Conservation (phyloP, 2,797 vertebrate species). For the Acipenser transmontanus region DNA sequence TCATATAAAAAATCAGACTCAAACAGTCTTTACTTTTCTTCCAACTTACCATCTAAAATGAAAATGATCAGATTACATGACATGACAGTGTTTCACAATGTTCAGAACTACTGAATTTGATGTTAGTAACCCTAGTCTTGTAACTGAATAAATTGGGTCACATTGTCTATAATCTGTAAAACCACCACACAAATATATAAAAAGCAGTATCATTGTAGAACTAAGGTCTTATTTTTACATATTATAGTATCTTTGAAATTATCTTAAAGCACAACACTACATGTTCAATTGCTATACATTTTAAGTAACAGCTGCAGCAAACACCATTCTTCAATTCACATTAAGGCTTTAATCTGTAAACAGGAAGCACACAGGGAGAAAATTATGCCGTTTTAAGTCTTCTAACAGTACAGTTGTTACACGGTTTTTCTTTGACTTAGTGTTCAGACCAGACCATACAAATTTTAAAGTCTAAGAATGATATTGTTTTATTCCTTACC, state of each 20-base stretch:
- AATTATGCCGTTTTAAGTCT: constrained; percentile 3
- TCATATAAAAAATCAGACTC: too few relatives aligned
- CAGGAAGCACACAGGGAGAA: constrained; percentile 9
- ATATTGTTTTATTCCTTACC: constrained; percentile 10
- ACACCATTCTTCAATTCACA: constrained; percentile 10
- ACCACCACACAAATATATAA: too few relatives aligned
- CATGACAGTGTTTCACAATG: too few relatives aligned
- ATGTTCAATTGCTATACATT: neutral
- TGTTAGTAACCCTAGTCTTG: too few relatives aligned
- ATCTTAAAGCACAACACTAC: neutral
- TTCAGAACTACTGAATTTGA: too few relatives aligned
- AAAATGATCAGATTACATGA: too few relatives aligned
- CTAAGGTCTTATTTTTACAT: too few relatives aligned
- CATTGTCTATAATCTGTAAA: too few relatives aligned
- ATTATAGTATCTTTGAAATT: neutral
- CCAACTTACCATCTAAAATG: too few relatives aligned
- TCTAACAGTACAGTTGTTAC: constrained; percentile 6
- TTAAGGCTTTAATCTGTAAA: constrained; percentile 8
- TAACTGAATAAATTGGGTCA: too few relatives aligned
- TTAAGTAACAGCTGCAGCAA: constrained; percentile 1
- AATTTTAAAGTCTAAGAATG: neutral
- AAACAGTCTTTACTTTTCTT: too few relatives aligned
- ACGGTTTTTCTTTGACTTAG: constrained; percentile 6
- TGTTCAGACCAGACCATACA: constrained; percentile 5
- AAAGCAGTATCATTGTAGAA: too few relatives aligned